Evolutionary conservation across 37 sponge, comb jelly and placozoan species (phyloP).

Genomic region (Crambe crambe): DNA sequence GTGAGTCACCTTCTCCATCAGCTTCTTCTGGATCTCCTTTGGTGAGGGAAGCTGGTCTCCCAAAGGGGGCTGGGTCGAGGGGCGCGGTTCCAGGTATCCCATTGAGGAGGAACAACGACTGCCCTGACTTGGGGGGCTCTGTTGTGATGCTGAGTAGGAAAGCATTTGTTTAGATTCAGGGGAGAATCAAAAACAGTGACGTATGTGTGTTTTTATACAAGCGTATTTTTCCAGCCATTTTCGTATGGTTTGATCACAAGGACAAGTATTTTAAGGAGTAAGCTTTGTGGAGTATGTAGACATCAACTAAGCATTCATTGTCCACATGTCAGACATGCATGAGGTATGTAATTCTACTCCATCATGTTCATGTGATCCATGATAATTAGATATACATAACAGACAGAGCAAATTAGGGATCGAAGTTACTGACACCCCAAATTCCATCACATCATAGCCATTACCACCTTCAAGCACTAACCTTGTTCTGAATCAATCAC

Average conservation of each 20-base stretch:
- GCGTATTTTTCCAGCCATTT: too few species aligned
- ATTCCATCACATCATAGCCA: neutral
- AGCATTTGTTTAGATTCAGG: neutral
- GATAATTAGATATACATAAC: too few species aligned
- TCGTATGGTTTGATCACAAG: too few species aligned
- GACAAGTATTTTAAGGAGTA: too few species aligned
- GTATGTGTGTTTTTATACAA: too few species aligned
- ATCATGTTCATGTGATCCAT: too few species aligned
- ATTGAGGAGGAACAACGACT: constrained; percentile 38
- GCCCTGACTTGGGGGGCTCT: neutral
- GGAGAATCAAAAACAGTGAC: neutral
- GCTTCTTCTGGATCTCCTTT: constrained; percentile 23
- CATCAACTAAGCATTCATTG: too few species aligned
- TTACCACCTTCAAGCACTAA: neutral
- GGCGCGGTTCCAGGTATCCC: constrained; percentile 32
- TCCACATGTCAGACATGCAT: too few species aligned
- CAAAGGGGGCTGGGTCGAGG: neutral
- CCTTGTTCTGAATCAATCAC: neutral
- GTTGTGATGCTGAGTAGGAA: neutral
- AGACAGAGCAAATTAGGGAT: too few species aligned
- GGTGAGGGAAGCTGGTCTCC: neutral
- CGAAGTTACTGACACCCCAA: too few species aligned
- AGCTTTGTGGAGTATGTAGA: too few species aligned
- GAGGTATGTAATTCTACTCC: too few species aligned
- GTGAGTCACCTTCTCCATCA: constrained; percentile 1